Base-by-base conservation (phyloP, 2,888 invertebrate species). In the Orthonychiurus folsomi region DNA sequence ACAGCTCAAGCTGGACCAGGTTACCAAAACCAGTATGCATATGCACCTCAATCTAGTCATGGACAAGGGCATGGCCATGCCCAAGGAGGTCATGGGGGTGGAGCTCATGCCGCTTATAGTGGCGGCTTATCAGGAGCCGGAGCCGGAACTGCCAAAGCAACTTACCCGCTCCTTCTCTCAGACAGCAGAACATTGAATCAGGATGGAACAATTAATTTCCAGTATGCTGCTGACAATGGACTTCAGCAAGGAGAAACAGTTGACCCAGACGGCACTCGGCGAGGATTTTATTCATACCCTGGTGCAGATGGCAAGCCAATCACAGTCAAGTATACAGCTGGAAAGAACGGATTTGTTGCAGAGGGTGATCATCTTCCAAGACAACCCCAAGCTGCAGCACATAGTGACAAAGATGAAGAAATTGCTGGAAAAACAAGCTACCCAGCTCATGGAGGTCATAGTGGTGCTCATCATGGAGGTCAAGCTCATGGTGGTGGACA, bases 191-290 rank as follows among this genome's bases (percentile, higher is more conserved):
- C 84, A 0, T 75, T 85, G 15, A 81, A 82, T 57, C 81, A 84
- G 69, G 85, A 85, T 71, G 85, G 86, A 1, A 81, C 81, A 2
- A 86, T 86, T 76, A 84, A 84, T 62, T 86, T 82, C 73, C 81
- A 84, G 59, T 86, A 85, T 74, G 83, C 85, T 0, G 84, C 85
- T 0, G 86, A 86, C 76, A 85, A 85, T 73, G 86, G 86, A 0
- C 76, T 85, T 3, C 83, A 84, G 0, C 85, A 85, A 5, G 85
- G 85, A 0, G 86, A 86, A 74, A 81, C 81, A 66, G 85, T 86
- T 47, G 81, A 83, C 27, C 85, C 85, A 0, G 86, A 86, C 69
- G 86, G 86, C 2, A 82, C 83, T 54, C 77, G 86, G 64, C 81
- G 82, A 1, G 86, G 86, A 0, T 81, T 81, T 0, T 85, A 84